Percentiles rank a stretch among this genome's conserved stretches.
These are phyloP conservation scores for honey bee (Apis mellifera) DNA, from an alignment of 1,140 invertebrate genomes.

Conservation along the genomic window DNA sequence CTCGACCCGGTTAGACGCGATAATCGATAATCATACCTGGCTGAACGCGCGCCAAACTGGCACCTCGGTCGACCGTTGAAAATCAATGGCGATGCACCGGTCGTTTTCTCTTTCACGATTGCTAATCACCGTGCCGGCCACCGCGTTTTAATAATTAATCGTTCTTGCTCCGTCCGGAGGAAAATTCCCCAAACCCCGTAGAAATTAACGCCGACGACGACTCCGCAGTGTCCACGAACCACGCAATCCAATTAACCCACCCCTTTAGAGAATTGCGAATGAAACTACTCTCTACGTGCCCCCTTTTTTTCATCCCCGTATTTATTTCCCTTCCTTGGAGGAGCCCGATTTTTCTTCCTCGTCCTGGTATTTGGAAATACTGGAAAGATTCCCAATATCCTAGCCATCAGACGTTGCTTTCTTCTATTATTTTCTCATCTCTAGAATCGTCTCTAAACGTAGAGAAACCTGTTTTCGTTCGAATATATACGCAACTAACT, in stretches of 20 bases:
- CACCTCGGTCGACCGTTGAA: constrained; percentile 41
- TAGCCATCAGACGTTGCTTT: too few species aligned
- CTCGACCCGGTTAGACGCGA: constrained; percentile 49
- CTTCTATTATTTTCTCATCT: too few species aligned
- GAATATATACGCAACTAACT: too few species aligned
- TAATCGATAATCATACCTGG: constrained; percentile 50
- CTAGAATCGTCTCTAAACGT: too few species aligned
- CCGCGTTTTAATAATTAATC: constrained; percentile 46
- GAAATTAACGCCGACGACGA: constrained; percentile 18
- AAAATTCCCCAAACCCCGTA: constrained; percentile 26
- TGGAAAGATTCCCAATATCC: too few species aligned
- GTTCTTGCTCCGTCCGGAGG: constrained; percentile 19
- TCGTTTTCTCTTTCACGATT: constrained; percentile 44
- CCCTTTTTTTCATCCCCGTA: too few species aligned
- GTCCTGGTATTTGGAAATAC: too few species aligned
- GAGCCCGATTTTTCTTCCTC: too few species aligned
- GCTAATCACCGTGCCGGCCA: constrained; percentile 28
- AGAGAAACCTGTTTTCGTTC: too few species aligned
- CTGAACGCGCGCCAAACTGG: constrained; percentile 50
- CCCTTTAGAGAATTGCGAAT: neutral
- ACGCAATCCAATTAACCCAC: constrained; percentile 34
- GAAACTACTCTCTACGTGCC: neutral
- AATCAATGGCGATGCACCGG: constrained; percentile 45
- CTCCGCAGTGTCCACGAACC: constrained; percentile 11
- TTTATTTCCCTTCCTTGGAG: neutral